Base-by-base conservation (phyloP, 2,113 vertebrate species). In the Orientallactaga bullata region DNA sequence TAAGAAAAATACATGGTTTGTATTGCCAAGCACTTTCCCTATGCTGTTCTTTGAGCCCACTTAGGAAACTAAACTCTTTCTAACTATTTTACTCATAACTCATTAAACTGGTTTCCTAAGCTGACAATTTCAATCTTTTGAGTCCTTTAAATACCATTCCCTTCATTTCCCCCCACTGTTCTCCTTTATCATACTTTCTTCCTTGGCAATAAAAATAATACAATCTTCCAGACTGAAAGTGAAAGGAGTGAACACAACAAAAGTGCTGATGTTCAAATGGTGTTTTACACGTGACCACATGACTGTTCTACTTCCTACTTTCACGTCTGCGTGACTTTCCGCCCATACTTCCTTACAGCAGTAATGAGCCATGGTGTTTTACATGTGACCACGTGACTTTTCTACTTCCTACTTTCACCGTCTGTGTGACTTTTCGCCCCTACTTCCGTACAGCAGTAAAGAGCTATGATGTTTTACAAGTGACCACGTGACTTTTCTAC, bases 11-110 rank as follows among this genome's bases (percentile, higher is more conserved):
- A 47, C 47, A 84, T 71, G 60, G 68, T 91, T 89, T 89, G 5
- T 90, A 85, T 61, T 87, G 85, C 58, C 87, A 96, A 76, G 55
- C 60, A 85, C 65, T 81, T 93, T 89, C n/a, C n/a, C 55, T 58
- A 21, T 2, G 72, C 88, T 86, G 79, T 18, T 94, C 16, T 88
- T 91, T 85, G 17, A 97, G 86, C 18, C 88, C 32, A 73, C 84
- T 88, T 66, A 71, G 76, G 72, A 93, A 97, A 95, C 37, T 28
- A 88, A 94, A 95, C 94, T 90, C 65, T 89, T 92, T 86, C 69
- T 61, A 82, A 77, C 74, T 93, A 60, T 94, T 93, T 95, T 92
- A 91, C 68, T 58, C 65, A 63, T 94, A 96, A 89, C 60, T 90
- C 85, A 93, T 88, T 85, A 90, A 95, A 92, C 71, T 93, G 21